A percentile compares a stretch with the other conserved stretches of the same genome.
phyloP scores from a whole-genome alignment of 2,797 vertebrate species.

The Gephyroberyx darwinii region DNA sequence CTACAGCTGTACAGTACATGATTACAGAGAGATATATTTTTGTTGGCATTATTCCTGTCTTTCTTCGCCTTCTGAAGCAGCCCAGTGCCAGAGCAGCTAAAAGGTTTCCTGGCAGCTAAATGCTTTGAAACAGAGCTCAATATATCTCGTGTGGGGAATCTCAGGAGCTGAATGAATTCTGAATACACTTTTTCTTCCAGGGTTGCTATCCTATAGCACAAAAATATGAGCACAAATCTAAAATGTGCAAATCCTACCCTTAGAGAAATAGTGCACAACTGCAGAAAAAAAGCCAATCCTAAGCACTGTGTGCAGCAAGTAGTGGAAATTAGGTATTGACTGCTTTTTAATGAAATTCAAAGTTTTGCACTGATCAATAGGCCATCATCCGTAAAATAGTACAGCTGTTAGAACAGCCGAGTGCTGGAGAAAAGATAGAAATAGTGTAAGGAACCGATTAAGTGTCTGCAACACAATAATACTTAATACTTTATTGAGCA shows the following conservation, averaged over 20 bases:
- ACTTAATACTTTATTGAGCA: conserved; percentile 67
- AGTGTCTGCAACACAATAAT: conserved; percentile 62
- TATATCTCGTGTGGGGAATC: conserved; percentile 61
- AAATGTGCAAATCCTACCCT: conserved; percentile 58
- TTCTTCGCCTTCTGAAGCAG: conserved; percentile 56
- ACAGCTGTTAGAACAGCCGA: conserved; percentile 67
- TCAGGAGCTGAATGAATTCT: conserved; percentile 64
- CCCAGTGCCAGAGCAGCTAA: conserved; percentile 65
- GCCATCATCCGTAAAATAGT: conserved; percentile 80
- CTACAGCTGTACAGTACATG: conserved; percentile 55
- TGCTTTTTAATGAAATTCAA: conserved; percentile 86
- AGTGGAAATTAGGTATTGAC: conserved; percentile 85
- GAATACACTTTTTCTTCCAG: conserved; percentile 62
- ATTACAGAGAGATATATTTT: conserved; percentile 67
- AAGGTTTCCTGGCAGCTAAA: conserved; percentile 76
- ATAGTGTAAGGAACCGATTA: conserved; percentile 65
- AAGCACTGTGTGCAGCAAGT: conserved; percentile 76
- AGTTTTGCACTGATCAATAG: conserved; percentile 85
- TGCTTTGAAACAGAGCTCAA: conserved; percentile 66
- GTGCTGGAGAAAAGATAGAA: conserved; percentile 55
- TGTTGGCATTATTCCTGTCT: conserved; percentile 62
- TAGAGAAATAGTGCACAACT: conserved; percentile 68
- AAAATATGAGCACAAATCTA: conserved; percentile 61
- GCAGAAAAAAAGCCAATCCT: conserved; percentile 71
- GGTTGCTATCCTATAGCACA: conserved; percentile 52